Percentiles rank a stretch among this genome's conserved stretches.
Conservation (phyloP, 2,113 vertebrate species). For the Siniperca chuatsi region DNA sequence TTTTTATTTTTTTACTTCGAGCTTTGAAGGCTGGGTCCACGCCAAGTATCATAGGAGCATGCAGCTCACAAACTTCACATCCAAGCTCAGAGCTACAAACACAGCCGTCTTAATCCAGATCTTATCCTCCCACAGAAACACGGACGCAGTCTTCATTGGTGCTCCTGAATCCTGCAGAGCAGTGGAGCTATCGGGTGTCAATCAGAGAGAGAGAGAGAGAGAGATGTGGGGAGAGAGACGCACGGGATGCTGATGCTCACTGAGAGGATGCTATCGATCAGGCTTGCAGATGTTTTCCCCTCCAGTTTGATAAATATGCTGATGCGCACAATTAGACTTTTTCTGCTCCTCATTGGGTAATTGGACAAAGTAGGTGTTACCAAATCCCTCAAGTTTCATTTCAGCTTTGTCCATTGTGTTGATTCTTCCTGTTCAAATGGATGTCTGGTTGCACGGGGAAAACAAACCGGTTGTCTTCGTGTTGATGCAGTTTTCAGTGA, state of each 20-base stretch:
- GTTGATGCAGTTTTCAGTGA: not conserved
- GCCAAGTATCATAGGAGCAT: not conserved
- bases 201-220: constrained; percentile 42
- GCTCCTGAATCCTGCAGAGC: constrained; percentile 30
- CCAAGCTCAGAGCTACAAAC: not conserved
- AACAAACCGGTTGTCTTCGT: not conserved
- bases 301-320: constrained; percentile 64
- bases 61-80: not conserved
- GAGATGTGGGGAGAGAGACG: not conserved
- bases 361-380: constrained; percentile 69
- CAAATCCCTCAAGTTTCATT: not conserved
- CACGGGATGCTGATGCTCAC: constrained; percentile 73
- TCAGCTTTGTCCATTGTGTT: not conserved
- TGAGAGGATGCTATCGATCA: constrained; percentile 81
- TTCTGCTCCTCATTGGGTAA: constrained; percentile 23
- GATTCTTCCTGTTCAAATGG: not conserved
- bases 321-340: constrained; percentile 36
- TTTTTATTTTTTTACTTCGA: not conserved
- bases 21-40: no score
- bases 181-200: constrained; percentile 70
- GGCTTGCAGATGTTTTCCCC: constrained; percentile 36
- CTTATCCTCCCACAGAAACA: constrained; percentile 57
- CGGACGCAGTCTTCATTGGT: constrained; percentile 65
- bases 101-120: constrained; percentile 31
- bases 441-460: not conserved